Base-by-base conservation (phyloP, 2,113 vertebrate genomes). In the Hystrix brachyura region DNA sequence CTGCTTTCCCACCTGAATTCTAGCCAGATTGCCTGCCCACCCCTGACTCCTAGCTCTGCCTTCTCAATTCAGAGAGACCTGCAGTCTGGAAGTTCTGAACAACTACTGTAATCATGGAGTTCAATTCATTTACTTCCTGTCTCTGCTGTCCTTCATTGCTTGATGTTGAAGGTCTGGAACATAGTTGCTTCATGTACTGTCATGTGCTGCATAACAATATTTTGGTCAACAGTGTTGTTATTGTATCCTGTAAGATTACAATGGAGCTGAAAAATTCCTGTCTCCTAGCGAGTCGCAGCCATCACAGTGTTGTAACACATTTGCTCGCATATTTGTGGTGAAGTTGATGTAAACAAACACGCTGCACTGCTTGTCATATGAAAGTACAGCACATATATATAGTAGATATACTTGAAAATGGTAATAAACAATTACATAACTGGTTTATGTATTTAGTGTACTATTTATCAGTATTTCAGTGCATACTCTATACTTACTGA, bases 11-110 rank as follows among this genome's bases (percentile, higher is more conserved):
- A 29, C 38, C 3, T 86, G 84, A 82, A 62, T 19, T 92, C 64
- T 87, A 71, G 25, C 69, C 21, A 87, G 53, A 55, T 43, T 55
- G 51, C 11, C 55, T 34, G 72, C 71, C 71, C 5, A 82, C 67
- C 53, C n/a, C 14, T 21, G 46, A 82, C 18, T 90, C 53, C 51
- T 23, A 87, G 57, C 59, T 93, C 38, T 76, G 1, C 76, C 76
- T 94, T 90, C 59, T 89, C 27, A 81, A 11, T 25, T 62, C 83
- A 64, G 53, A 55, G 71, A 62, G n/a, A 87, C 43, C 46, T 94
- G 13, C 25, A 57, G 4, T 51, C 62, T 95, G n/a, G 60, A 91
- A 62, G 72, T 11, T 38, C 4, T 71, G 9, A 51, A 67, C 29
- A 46, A 51, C 13, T 51, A 4, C 3, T 76, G 10, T 76, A 48